These are phyloP conservation scores for Adelosebastes latens DNA, from an alignment of 2,797 vertebrate species.

Conservation along the genomic window DNA sequence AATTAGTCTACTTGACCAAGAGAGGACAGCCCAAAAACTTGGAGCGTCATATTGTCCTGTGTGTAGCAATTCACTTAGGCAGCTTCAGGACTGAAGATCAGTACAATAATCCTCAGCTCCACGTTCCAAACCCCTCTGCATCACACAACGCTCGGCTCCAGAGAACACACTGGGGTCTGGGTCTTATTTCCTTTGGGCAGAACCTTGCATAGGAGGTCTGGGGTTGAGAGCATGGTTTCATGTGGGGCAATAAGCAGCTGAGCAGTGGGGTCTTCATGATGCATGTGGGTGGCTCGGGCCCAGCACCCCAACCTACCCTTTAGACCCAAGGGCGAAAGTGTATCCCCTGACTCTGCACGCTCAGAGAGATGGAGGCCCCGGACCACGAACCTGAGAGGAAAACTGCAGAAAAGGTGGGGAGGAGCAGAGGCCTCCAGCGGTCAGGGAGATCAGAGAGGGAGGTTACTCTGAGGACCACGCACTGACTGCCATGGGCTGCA, in stretches of 20 bases:
- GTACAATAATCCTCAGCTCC: not conserved
- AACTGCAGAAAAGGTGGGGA: conserved; percentile 26
- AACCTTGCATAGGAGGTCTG: conserved; percentile 30
- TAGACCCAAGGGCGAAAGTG: conserved; percentile 28
- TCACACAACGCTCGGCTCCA: not conserved
- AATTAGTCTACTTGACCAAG: not conserved
- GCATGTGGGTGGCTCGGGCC: conserved; percentile 56
- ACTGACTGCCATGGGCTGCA: conserved; percentile 56
- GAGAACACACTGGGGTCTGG: conserved; percentile 3
- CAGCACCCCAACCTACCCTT: conserved; percentile 37
- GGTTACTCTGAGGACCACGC: conserved; percentile 52
- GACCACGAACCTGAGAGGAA: conserved; percentile 49
- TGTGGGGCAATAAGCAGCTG: conserved; percentile 24
- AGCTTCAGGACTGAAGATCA: not conserved
- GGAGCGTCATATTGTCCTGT: not conserved
- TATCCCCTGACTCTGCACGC: conserved; percentile 25
- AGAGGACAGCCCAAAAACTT: not conserved
- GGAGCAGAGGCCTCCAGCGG: conserved; percentile 58
- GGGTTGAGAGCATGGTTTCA: conserved; percentile 26
- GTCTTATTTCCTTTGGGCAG: conserved; percentile 20
- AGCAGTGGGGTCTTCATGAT: not conserved
- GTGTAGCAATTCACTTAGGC: not conserved
- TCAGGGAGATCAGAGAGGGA: conserved; percentile 61
- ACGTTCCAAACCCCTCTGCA: not conserved
- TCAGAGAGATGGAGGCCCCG: conserved; percentile 18